A percentile compares a stretch with the other conserved stretches of the same genome.
phyloP scores from a whole-genome alignment of 2,113 vertebrate genomes.

The Canis aureus region DNA sequence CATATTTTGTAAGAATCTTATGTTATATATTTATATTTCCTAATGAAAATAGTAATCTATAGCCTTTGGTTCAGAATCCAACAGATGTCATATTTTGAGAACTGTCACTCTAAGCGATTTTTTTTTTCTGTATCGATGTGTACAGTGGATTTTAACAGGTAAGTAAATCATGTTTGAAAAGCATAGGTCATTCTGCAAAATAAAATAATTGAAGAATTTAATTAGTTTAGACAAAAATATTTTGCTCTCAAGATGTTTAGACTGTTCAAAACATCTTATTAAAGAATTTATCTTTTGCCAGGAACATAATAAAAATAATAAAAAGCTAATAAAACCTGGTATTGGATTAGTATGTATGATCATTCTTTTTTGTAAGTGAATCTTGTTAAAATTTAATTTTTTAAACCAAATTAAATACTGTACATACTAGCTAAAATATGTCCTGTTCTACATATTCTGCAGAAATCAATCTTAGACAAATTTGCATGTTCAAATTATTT shows the following conservation, averaged over 20 bases:
- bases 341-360: background rate
- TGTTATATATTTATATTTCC: background rate
- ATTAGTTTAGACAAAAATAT: constrained; percentile 25
- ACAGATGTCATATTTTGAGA: background rate
- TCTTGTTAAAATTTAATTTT: constrained; percentile 7
- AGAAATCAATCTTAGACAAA: constrained; percentile 28
- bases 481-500: constrained; percentile 39
- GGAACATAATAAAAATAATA: constrained; percentile 43
- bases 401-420: constrained; percentile 42
- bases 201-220: constrained; percentile 46
- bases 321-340: background rate
- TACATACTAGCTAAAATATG: background rate
- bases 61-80: background rate
- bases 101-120: constrained; percentile 46
- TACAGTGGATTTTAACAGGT: constrained; percentile 28
- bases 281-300: constrained; percentile 28
- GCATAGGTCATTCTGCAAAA: background rate
- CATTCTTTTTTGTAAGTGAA: constrained; percentile 18
- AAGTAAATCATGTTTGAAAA: constrained; percentile 24
- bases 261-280: constrained; percentile 53
- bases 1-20: constrained; percentile 20
- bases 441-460: background rate
- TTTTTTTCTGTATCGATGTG: background rate
- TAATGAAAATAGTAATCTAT: background rate
- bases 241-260: constrained; percentile 52